phyloP scores from a whole-genome alignment of 1,140 invertebrate species.

The Teleogryllus occipitalis region DNA sequence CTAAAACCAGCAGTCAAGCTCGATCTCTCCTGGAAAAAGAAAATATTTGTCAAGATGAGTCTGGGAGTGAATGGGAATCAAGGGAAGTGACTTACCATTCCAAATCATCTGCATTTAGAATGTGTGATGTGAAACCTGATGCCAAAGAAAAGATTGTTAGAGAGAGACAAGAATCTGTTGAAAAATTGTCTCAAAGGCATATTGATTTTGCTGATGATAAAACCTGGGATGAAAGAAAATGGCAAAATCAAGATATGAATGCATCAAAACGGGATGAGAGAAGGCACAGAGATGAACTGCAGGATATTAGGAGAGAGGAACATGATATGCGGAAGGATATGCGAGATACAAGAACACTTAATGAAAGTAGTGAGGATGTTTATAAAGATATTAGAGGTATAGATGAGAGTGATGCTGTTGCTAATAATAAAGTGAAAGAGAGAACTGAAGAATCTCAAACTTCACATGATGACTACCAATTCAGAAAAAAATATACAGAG shows the following conservation, averaged over 20 bases:
- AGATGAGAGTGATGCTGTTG: neutral
- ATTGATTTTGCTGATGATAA: neutral
- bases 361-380: no score
- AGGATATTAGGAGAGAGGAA: no score
- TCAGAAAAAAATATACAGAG: neutral
- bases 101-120: neutral
- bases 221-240: neutral
- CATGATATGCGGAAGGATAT: no score
- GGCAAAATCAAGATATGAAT: neutral
- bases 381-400: no score
- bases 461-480: neutral
- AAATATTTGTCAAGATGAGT: neutral
- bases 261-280: neutral
- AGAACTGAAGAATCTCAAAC: slow-evolving; percentile 9
- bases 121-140: neutral
- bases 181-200: neutral
- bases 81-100: neutral
- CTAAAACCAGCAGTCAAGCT: neutral
- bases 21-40: neutral
- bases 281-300: neutral
- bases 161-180: neutral
- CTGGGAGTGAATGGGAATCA: neutral
- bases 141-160: neutral
- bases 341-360: no score
- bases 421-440: neutral